Base-by-base conservation (phyloP, 35 echinoderm and acorn worm genomes). In the Patiria miniata region DNA sequence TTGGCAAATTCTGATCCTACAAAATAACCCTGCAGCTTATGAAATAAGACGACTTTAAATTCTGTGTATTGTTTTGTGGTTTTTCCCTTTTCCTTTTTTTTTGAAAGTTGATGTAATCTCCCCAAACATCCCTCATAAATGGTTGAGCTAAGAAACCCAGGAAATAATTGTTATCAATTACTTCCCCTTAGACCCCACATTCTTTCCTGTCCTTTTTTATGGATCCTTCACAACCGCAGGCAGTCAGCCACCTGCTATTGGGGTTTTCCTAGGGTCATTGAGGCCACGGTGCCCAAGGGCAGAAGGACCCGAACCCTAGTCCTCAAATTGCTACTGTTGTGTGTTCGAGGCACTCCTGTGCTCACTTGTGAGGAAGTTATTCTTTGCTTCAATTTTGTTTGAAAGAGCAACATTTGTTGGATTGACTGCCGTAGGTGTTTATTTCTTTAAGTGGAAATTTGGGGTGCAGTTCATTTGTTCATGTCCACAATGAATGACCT, bases 251-350 rank as follows among this genome's bases (percentile, higher is more conserved):
- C 42, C 42, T 47, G 42, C 4, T 47, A 47, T 12, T 47, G 4
- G 12, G 42, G 42, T 4, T 47, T 47, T 47, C 12, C 42, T 12
- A 47, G 65, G 65, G 65, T 73, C 29, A 34, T 34, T 73, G 65
- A 34, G 65, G 65, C 26, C 65, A 73, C 26, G 12, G 42, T 47
- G 42, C 42, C 42, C 12, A 12, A 4, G 12, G 42, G 42, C 42
- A 47, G 4, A n/a, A 47, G 18, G 2, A 61, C 5, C 58, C 58
- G 8, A 7, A 61, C 18, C 8, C 26, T 32, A 73, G 26, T 73
- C 65, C 26, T 73, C 65, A 36, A 73, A 73, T 34, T 73, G 65
- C 65, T 73, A 73, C 65, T 73, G 65, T 73, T 26, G 65, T 73
- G 26, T 73, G 65, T 10, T 28, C 26, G 14, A 26, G n/a, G 19